Evolutionary conservation across 2,888 invertebrate species (phyloP), one percentile per base, ranked within the genome.

Genomic region (Megamerina dolium): DNA sequence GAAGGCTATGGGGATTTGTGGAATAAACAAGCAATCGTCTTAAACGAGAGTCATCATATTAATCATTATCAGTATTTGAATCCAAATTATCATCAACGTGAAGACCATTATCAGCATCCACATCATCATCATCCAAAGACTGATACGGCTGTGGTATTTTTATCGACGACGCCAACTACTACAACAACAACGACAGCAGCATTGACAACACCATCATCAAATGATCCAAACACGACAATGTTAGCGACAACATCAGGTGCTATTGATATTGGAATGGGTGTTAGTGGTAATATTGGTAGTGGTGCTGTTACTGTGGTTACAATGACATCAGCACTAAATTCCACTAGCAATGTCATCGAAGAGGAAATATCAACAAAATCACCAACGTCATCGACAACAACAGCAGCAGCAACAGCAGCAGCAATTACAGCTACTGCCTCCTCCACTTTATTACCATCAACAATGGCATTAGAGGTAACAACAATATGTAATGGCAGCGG

Each of bases 1-100:
- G 65, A 69, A 57, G 68, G 71, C 50, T 64, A 66, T 58, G 68
- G 70, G 20, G 68, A 72, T 63, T 64, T 71, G 56, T 72, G 72
- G 72, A 67, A 64, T 47, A 67, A 68, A 55, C 72, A 71, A 59
- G 64, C 70, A 58, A 66, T 60, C 52, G 59, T 61, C 58, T 57
- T 62, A 59, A 70, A 68, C 57, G 68, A 68, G 57, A 68, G 63
- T 53, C 61, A 61, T 53, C 56, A 54, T n/a, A n/a, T n/a, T n/a
- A n/a, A n/a, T n/a, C n/a, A n/a, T n/a, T n/a, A 50, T 36, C 34
- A 43, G 21, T 50, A 49, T 27, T 48, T 51, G 26, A 45, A 44
- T 45, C 50, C 46, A 46, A 51, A 46, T 31, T 55, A 45, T 43
- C 50, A 53, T 45, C 52, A 53, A 38, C 48, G 49, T 40, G 55